These are phyloP conservation scores for Hartigia nigra DNA, from an alignment of 2,888 invertebrate species.

Conservation along the genomic window DNA sequence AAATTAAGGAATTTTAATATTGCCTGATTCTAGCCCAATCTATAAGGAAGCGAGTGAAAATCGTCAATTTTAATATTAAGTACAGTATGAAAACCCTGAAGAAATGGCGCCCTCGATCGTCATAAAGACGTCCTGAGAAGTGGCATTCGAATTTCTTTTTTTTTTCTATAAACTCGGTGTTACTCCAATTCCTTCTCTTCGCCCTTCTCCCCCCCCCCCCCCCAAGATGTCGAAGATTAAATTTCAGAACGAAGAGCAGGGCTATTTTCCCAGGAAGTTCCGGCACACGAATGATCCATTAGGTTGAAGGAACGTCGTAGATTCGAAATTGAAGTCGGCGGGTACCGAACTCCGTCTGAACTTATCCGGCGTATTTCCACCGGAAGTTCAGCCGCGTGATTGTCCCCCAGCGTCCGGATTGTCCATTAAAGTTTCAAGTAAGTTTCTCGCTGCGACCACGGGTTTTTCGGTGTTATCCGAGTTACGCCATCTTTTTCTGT, in stretches of 20 bases:
- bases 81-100: not conserved
- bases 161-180: not conserved
- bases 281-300: not conserved
- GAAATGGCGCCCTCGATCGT: not conserved
- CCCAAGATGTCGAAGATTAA: not conserved
- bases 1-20: not conserved
- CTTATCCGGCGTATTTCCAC: not conserved
- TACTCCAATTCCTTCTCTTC: not conserved
- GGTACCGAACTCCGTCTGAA: not conserved
- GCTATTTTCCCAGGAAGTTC: not conserved
- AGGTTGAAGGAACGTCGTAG: not conserved
- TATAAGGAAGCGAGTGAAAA: not conserved
- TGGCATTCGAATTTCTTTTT: not conserved
- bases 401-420: conserved; percentile 46
- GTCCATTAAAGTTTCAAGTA: conserved; percentile 56
- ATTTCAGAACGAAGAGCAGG: not conserved
- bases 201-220: too few relatives aligned
- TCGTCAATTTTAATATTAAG: not conserved
- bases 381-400: conserved; percentile 24
- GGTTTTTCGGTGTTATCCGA: not conserved
- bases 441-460: conserved; percentile 31
- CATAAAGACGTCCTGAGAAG: not conserved
- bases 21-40: not conserved
- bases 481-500: not conserved
- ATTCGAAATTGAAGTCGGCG: not conserved